Base-by-base conservation (phyloP, 2,888 invertebrate genomes). In the Laothoe populi region DNA sequence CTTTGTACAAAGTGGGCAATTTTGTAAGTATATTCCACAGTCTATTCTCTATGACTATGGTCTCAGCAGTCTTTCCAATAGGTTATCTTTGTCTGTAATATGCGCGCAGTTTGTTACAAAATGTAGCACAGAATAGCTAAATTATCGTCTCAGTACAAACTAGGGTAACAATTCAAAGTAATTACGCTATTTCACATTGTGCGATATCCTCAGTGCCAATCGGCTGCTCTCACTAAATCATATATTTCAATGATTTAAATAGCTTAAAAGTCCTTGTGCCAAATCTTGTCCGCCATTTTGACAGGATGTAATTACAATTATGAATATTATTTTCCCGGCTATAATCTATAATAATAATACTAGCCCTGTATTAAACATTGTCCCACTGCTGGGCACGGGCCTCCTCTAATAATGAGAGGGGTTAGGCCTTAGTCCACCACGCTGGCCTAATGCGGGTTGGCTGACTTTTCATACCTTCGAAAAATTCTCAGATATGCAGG, bases 181-280 rank as follows among this genome's bases (percentile, higher is more conserved):
- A 48, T 48, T 26, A 24, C 24, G n/a, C 16, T 13, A 24, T 26
- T 13, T 13, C 13, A 48, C 26, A 24, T 23, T 24, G 23, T 48
- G 46, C 46, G 24, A 13, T 48, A 26, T 48, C 48, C 26, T 48
- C 13, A 48, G 24, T 48, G 48, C 48, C n/a, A 4, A 48, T 48
- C 48, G 48, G 13, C 13, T 38, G 38, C 13, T 40, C 38, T 57
- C 40, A 57, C 38, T 21, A 57, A 48, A 48, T 48, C 48, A 48
- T 48, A 48, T 26, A 7, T 13, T 24, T 26, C 24, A 26, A 26
- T 24, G 48, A 48, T 26, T 48, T n/a, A 48, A 24, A 7, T 7
- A 1, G n/a, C n/a, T 48, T 4, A 23, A 7, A 48, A 24, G 5
- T 24, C 24, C 13, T 48, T 48, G 48, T 8, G 48, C 48, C 5